phyloP scores from a whole-genome alignment of 2,113 vertebrate genomes.

The Diphyllodes magnificus region DNA sequence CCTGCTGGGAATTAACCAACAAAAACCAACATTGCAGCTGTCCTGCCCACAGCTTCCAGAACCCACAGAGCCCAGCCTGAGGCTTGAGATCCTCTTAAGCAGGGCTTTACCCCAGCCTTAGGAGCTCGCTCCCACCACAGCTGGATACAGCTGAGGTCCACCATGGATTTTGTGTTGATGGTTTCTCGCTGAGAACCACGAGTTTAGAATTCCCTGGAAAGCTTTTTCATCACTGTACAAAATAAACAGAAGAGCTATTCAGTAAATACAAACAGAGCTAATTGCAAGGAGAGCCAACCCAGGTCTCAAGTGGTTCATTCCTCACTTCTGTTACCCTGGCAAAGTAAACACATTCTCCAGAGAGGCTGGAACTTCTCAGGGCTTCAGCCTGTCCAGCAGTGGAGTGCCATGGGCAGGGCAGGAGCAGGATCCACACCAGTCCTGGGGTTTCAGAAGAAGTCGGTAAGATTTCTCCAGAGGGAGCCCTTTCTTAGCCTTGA shows the following conservation, averaged over 20 bases:
- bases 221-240: not conserved
- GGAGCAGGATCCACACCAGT: not conserved
- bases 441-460: not conserved
- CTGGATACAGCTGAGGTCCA: not conserved
- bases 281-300: not conserved
- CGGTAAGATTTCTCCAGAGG: not conserved
- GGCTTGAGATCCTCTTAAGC: not conserved
- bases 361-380: not conserved
- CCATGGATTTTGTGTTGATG: not conserved
- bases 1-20: not conserved
- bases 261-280: not conserved
- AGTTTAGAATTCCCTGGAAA: not conserved
- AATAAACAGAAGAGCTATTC: not conserved
- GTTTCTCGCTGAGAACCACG: not conserved
- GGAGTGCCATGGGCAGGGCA: not conserved
- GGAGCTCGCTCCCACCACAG: not conserved
- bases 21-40: not conserved
- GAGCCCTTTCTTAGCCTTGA: constrained; percentile 5
- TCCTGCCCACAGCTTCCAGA: not conserved
- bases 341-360: not conserved
- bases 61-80: not conserved
- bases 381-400: not conserved
- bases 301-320: not conserved
- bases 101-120: not conserved
- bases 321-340: not conserved